Base-by-base conservation (phyloP, 2,888 invertebrate genomes). In the Ophion obscuratus region DNA sequence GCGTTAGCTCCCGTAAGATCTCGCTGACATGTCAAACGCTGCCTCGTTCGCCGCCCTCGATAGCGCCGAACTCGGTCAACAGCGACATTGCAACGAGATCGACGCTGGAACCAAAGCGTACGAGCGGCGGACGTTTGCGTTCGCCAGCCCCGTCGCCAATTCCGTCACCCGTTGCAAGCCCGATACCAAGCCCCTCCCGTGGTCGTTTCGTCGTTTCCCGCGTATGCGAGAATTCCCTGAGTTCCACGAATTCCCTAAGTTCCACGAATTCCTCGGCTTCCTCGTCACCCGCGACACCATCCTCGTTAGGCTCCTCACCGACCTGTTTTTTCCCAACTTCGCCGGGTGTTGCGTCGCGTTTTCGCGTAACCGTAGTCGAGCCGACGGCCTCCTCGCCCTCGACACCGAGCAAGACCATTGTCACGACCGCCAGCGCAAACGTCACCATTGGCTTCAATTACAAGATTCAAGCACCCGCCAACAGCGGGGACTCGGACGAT, bases 1-100 rank as follows among this genome's bases (percentile, higher is more conserved):
- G 92, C 90, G 92, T 91, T 88, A 93, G 91, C 73, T 95, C 95
- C 86, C 94, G 97, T 90, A 97, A 97, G 94, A 97, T 97, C 91
- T 97, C 97, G 90, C 95, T 97, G 89, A 97, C 97, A 10, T 97
- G 97, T 93, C 96, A 96, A 93, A 95, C 95, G 92, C 93, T 95
- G 90, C 93, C 93, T 88, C 91, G 91, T 81, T 89, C 91, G 81
- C 90, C 91, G 81, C 87, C 90, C 64, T 86, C 90, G 88, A 88
- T 70, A 85, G 89, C 89, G 78, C 86, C 90, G 81, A 86, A 88
- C 88, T 62, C 89, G 84, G 76, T 81, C 40, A 88, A 88, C 40
- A 88, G 88, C 84, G 89, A 91, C 77, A 89, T 90, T 81, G 82
- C 78, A 31, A 24, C 88, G 75, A 89, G 91, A 87, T 88, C 92